phyloP scores from a whole-genome alignment of 2,797 vertebrate species.

The Dendrocincla fuliginosa region DNA sequence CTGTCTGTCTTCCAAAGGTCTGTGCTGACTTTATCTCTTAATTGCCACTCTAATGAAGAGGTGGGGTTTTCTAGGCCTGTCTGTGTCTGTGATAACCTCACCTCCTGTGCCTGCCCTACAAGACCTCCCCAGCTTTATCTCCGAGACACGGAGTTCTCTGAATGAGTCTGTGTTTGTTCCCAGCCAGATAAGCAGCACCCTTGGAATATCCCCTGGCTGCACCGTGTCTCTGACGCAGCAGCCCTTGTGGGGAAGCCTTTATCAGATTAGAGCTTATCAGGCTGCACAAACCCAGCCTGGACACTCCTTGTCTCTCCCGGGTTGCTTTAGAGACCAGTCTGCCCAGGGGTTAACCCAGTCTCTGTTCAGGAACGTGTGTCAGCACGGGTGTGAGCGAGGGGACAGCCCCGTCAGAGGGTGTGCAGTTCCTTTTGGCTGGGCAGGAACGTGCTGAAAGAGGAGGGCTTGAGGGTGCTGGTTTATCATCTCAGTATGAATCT shows the following conservation, averaged over 20 bases:
- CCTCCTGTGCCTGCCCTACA: not conserved
- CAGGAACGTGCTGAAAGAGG: not conserved
- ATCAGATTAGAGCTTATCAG: constrained; percentile 57
- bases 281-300: constrained; percentile 6
- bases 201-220: constrained; percentile 14
- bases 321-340: not conserved
- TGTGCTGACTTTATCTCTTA: not conserved
- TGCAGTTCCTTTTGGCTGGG: not conserved
- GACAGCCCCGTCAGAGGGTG: not conserved
- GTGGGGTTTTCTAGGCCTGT: not conserved
- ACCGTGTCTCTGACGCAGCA: not conserved
- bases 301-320: not conserved
- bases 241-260: not conserved
- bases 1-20: not conserved
- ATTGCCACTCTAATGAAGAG: not conserved
- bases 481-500: not conserved
- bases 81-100: constrained; percentile 4
- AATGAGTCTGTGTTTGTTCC: constrained; percentile 43
- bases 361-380: not conserved
- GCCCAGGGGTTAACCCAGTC: not conserved
- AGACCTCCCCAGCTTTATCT: constrained; percentile 46
- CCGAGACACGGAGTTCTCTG: not conserved
- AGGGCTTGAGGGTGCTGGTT: not conserved
- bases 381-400: not conserved
- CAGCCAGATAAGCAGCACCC: constrained; percentile 46